Conservation (phyloP, 2,888 invertebrate genomes). For the Hirudinaria manillensis region DNA sequence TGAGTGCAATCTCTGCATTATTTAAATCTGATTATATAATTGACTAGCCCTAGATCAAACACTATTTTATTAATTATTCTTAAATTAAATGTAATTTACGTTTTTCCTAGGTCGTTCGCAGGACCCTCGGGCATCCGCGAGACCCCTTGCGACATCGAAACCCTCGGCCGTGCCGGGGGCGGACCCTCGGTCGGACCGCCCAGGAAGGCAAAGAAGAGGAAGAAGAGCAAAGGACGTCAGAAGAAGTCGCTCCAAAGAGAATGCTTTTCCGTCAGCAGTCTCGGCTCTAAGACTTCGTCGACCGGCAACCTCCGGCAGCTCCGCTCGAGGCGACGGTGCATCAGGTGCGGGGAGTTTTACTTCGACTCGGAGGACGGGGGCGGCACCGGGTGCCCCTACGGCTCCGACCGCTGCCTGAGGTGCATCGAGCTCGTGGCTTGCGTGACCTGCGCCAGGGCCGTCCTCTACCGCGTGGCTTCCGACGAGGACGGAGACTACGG, state of each 20-base stretch:
- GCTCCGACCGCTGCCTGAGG: not conserved
- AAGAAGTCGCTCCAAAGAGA: not conserved
- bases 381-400: constrained; percentile 20
- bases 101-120: too few species aligned
- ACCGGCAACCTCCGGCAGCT: constrained; percentile 18
- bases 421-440: constrained; percentile 5
- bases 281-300: not conserved
- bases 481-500: constrained; percentile 17
- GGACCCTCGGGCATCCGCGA: too few species aligned
- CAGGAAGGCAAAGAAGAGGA: not conserved
- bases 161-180: not conserved
- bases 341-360: constrained; percentile 12
- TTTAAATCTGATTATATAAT: too few species aligned
- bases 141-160: not conserved
- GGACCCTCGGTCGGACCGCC: not conserved
- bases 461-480: constrained; percentile 17
- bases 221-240: not conserved
- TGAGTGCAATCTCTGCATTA: too few species aligned
- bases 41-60: too few species aligned
- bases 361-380: not conserved
- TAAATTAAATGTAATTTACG: too few species aligned
- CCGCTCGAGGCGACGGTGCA: not conserved
- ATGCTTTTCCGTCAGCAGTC: constrained; percentile 16
- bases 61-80: too few species aligned
- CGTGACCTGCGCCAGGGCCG: constrained; percentile 7